Base-by-base conservation (phyloP, 2,797 vertebrate species). In the Pseudochirops cupreus region DNA sequence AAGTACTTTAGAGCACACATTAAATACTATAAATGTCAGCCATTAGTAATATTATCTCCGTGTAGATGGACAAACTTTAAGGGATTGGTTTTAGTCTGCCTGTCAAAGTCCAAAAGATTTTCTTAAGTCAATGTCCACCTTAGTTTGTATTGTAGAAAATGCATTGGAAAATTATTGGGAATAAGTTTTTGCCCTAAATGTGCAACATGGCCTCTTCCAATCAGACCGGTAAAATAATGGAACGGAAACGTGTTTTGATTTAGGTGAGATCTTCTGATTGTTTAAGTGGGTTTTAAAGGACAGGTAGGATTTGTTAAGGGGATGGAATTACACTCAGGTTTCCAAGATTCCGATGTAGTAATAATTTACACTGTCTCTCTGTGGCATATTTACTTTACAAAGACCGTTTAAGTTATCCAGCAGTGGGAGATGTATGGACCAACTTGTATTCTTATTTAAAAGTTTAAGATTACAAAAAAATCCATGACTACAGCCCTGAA, bases 401-500 rank as follows among this genome's bases (percentile, higher is more conserved):
- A 87, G 18, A 26, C 74, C 21, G 26, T 52, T 52, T 93, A 24
- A 90, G 95, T 94, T 50, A 93, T 53, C 21, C 21, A 46, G 39
- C 55, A 92, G 59, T n/a, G 91, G 4, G 52, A 46, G 57, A 92
- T n/a, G 31, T 90, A 2, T 14, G 67, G 67, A 54, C 67, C 0
- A 11, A 55, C 56, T 39, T 53, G 94, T 33, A 31, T 9, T 82
- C 91, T 54, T 59, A 2, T 39, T 21, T 33, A 62, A 92, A 93
- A n/a, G 13, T 82, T 74, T 39, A 74, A 94, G 57, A 94, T 90
- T 5, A 57, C 92, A 21, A 39, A 24, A 74, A 67, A 92, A 92
- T 93, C 56, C n/a, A 94, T 12, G 62, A 7, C 4, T 91, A 89
- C 74, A 95, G 13, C 7, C 46, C 24, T 56, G 2, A 0, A 21